These are phyloP conservation scores for Pluvianellus socialis DNA, from an alignment of 2,113 vertebrate genomes.

Conservation along the genomic window DNA sequence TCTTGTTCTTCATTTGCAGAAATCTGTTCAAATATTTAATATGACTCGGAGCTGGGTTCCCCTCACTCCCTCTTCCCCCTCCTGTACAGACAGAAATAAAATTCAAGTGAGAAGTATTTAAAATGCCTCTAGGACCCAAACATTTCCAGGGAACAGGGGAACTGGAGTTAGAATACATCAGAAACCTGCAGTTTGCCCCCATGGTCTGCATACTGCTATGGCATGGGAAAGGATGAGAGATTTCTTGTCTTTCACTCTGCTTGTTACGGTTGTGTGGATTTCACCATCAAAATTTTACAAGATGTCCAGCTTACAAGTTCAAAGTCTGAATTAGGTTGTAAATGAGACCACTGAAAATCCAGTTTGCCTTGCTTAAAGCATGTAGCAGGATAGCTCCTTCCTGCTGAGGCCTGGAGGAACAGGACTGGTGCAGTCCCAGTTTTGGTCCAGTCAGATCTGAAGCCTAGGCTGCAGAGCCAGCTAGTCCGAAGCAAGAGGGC, in stretches of 20 bases:
- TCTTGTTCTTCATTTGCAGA: constrained; percentile 5
- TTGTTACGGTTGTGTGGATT: not conserved
- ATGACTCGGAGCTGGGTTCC: not conserved
- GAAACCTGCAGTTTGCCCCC: not conserved
- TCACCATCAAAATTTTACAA: not conserved
- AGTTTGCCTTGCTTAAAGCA: not conserved
- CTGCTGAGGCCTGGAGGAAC: not conserved
- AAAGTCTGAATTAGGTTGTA: not conserved
- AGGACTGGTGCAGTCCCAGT: not conserved
- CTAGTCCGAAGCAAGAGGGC: not conserved
- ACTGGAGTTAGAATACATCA: not conserved
- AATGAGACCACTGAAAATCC: not conserved
- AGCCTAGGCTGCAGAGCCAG: not conserved
- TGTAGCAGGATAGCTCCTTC: not conserved
- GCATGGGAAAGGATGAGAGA: not conserved
- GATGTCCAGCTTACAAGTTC: not conserved
- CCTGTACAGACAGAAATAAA: not conserved
- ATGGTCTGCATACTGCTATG: not conserved
- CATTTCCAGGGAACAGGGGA: not conserved
- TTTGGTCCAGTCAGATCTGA: not conserved
- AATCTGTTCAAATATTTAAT: constrained; percentile 20
- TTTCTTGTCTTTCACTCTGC: not conserved
- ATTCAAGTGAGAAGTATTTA: not conserved
- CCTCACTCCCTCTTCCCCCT: too few species aligned
- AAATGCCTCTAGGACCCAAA: not conserved